Base-by-base conservation (phyloP, 2,888 invertebrate species). In the Unio delphinus region DNA sequence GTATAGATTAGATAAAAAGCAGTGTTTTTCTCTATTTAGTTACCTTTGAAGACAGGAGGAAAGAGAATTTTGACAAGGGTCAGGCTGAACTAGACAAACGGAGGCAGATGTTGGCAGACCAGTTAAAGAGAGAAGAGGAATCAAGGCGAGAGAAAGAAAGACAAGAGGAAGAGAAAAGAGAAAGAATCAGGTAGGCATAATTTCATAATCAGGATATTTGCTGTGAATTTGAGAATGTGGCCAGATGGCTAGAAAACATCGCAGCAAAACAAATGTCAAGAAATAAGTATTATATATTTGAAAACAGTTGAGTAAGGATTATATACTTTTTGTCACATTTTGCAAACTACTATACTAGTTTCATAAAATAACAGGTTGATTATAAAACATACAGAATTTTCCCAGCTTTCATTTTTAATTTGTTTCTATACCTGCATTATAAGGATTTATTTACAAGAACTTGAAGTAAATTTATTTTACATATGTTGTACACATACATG, bases 11-110 rank as follows among this genome's bases (percentile, higher is more conserved):
- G 15, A 58, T 58, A 26, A 17, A 58, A 11, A 1, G 18, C 59
- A 58, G 28, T 61, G 61, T 1, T 26, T 56, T 15, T 56, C 8
- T 45, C 61, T 71, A 65, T 67, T 11, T 63, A 85, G 86, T 83
- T 5, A 90, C 96, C 0, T 98, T 98, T 91, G 99, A 99, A 88
- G 99, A 99, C 88, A 95, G 96, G 86, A 92, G 99, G 4, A 94
- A 96, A 87, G 98, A 99, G 91, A 99, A 99, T 91, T 97, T 96
- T 91, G 98, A 98, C 78, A 95, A 98, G 79, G 99, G 99, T 0
- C 98, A 99, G 89, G 98, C 98, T 0, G 99, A 99, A 90, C 90
- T 99, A 70, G 99, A 99, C 88, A 91, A 97, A 55, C 91, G 99
- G 61, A 92, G 99, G 54, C 95, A 95, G 83, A 93, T 96, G 63